Percentiles rank a stretch among this genome's conserved stretches.
Conservation (phyloP, 2,113 vertebrate genomes). For the Aegotheles bennettii region DNA sequence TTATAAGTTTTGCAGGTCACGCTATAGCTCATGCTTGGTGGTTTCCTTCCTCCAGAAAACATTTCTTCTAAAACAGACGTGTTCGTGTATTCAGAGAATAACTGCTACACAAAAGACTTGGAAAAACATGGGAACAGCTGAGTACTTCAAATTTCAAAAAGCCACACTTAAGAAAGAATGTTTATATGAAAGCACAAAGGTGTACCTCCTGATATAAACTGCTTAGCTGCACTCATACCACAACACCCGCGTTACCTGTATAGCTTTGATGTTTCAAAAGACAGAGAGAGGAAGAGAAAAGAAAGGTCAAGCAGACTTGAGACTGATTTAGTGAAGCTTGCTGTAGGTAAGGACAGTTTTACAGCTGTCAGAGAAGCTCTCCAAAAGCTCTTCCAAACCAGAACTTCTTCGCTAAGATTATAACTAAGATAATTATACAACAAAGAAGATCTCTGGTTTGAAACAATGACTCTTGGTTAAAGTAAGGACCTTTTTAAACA, state of each 20-base stretch:
- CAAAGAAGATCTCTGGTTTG: not conserved
- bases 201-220: not conserved
- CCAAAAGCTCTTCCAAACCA: not conserved
- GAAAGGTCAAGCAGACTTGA: not conserved
- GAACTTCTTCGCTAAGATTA: not conserved
- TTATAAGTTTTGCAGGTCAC: not conserved
- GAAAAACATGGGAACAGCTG: not conserved
- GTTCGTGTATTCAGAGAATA: not conserved
- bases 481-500: not conserved
- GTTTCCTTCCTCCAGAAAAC: not conserved
- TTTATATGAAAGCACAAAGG: not conserved
- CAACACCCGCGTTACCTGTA: accelerated
- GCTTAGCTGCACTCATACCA: not conserved
- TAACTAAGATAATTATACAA: not conserved
- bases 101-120: not conserved
- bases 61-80: not conserved
- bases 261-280: not conserved
- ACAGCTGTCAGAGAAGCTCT: not conserved
- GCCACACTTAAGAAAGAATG: not conserved
- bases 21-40: not conserved
- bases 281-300: not conserved
- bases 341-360: not conserved
- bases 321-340: not conserved
- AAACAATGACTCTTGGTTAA: not conserved
- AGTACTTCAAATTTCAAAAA: not conserved